A percentile compares a stretch with the other conserved stretches of the same genome.
Evolutionary conservation across 2,113 vertebrate species (phyloP).

Genomic region (Salvelinus sp.): DNA sequence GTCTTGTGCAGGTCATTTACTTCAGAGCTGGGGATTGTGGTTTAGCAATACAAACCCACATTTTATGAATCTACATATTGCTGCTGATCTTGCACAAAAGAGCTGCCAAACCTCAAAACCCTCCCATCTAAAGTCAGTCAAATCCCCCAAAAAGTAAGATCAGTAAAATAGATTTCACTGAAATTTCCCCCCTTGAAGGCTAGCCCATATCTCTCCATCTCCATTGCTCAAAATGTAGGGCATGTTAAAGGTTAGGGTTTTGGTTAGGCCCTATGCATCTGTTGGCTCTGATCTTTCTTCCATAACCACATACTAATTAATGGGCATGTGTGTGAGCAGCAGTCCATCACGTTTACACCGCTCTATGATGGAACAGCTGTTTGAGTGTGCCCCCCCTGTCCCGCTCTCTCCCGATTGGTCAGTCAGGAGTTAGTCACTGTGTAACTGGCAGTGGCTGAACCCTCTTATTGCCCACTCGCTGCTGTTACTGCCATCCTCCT

Average conservation of each 20-base stretch:
- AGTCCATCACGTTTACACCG: slow-evolving; percentile 41
- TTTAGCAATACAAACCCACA: slow-evolving; percentile 30
- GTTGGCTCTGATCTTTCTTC: no score
- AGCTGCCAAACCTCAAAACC: slow-evolving; percentile 6
- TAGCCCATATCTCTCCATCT: neutral
- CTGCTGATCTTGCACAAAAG: slow-evolving; percentile 23
- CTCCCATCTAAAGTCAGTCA: neutral
- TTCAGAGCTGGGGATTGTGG: slow-evolving; percentile 40
- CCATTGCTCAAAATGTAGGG: neutral
- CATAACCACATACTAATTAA: neutral
- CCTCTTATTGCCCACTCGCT: slow-evolving; percentile 28
- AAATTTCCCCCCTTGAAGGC: neutral
- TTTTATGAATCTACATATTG: slow-evolving; percentile 38
- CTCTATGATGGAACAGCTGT: slow-evolving; percentile 51
- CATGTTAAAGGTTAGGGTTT: neutral
- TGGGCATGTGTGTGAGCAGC: slow-evolving; percentile 13
- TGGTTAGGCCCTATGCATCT: neutral
- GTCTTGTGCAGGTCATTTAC: slow-evolving; percentile 32
- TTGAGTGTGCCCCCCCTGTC: neutral
- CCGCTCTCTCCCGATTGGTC: slow-evolving; percentile 37
- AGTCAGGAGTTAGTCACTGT: slow-evolving; percentile 42
- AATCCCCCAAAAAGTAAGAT: neutral
- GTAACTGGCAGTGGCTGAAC: slow-evolving; percentile 40
- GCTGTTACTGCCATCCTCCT: slow-evolving; percentile 8
- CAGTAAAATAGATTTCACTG: neutral